Evolutionary conservation across 2,113 vertebrate species (phyloP).

Genomic region (Prunella himalayana): DNA sequence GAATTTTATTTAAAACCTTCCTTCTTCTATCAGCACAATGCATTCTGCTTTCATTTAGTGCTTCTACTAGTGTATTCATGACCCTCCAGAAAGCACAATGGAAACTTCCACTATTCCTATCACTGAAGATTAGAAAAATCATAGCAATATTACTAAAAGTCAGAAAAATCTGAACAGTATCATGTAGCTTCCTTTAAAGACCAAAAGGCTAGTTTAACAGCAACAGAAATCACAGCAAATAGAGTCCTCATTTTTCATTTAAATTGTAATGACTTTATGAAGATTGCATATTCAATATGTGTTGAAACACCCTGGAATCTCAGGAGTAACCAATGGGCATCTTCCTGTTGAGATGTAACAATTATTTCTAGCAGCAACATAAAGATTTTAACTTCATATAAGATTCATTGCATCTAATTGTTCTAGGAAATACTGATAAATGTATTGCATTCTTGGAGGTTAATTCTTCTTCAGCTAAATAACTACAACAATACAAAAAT

Average conservation of each 20-base stretch:
- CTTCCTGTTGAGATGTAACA: neutral
- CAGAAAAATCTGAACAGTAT: neutral
- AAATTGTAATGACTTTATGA: neutral
- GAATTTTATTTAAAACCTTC: neutral
- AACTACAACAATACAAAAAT: neutral
- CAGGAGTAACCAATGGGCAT: neutral
- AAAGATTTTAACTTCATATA: neutral
- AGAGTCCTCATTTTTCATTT: neutral
- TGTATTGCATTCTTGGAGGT: neutral
- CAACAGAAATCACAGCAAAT: neutral
- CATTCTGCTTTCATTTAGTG: neutral
- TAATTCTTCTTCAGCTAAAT: constrained; percentile 6
- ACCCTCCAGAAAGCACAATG: neutral
- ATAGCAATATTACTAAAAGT: neutral
- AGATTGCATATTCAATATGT: neutral
- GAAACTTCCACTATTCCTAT: neutral
- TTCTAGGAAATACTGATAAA: neutral
- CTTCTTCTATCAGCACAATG: neutral
- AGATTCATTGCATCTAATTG: neutral
- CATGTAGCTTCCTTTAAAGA: neutral
- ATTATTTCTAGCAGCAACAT: constrained; percentile 17
- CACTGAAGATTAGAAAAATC: neutral
- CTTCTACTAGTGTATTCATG: neutral
- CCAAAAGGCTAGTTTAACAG: neutral
- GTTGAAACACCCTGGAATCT: neutral